These are phyloP conservation scores for Menura novaehollandiae DNA, from an alignment of 2,113 vertebrate genomes.

Conservation along the genomic window DNA sequence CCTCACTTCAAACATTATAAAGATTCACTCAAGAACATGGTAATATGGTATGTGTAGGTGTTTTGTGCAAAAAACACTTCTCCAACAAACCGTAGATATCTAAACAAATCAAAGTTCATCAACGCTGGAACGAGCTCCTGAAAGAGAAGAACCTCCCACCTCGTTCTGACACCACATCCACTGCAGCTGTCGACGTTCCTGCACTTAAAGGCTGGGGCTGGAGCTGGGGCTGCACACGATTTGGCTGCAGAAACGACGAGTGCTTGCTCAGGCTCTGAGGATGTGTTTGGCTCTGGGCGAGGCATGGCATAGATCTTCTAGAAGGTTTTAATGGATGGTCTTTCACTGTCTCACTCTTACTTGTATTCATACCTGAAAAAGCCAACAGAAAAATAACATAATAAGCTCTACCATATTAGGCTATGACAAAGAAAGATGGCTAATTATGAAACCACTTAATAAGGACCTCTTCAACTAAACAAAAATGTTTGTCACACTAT, in stretches of 20 bases:
- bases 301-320: constrained; percentile 92
- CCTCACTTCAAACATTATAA: not conserved
- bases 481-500: not conserved
- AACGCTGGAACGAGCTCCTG: not conserved
- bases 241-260: constrained; percentile 79
- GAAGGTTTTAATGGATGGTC: constrained; percentile 90
- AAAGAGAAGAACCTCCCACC: constrained; percentile 51
- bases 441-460: not conserved
- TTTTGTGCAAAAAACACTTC: not conserved
- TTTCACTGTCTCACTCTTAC: constrained; percentile 93
- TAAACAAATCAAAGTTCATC: not conserved
- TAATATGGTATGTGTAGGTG: not conserved
- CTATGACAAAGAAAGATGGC: not conserved
- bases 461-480: not conserved
- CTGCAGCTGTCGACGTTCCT: constrained; percentile 26
- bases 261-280: constrained; percentile 91
- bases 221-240: constrained; percentile 68
- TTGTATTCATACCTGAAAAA: constrained; percentile 91
- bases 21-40: not conserved
- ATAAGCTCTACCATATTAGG: not conserved
- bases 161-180: constrained; percentile 56
- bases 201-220: constrained; percentile 62
- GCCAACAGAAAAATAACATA: not conserved
- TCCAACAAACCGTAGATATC: rapidly evolving
- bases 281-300: constrained; percentile 89